Evolutionary conservation across 1,140 invertebrate genomes (phyloP), one percentile per base, ranked within the genome.

Genomic region (Hydropsyche tenuis): DNA sequence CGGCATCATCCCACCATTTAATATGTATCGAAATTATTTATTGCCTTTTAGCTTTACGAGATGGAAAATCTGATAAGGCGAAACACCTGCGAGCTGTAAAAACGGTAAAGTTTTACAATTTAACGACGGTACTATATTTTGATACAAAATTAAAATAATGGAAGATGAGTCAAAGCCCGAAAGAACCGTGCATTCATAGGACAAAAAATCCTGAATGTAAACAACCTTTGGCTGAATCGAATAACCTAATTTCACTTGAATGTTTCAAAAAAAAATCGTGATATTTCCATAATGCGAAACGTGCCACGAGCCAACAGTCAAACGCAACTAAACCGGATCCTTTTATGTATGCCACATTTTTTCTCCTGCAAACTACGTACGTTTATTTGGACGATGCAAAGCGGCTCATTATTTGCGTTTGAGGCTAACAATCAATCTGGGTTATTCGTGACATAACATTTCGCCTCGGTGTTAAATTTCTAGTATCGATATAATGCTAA

Each of bases 371-470:
- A 4, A 48, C 14, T 48, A 6, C 45, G 16, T 48, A n/a, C n/a
- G n/a, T 48, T 48, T 48, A 43, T 12, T 20, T 53, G 1, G 7
- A 20, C 45, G 14, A 60, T 20, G 53, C 60, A 42, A 63, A 42
- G 20, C 60, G 12, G 42, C 6, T 25, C 23, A 43, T 45, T 65
- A 42, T 30, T 30, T 37, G 30, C 30, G 9, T 30, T 43, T 43
- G 56, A 25, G 56, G 23, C 2, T 43, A 65, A 43, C 63, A 43
- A 65, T 65, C 30, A 43, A 65, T 65, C 63, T 65, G 63, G 63
- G 63, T 65, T 65, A 43, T 45, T 65, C 63, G 63, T 65, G 63
- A 65, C 42, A 45, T 65, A 65, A 20, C 30, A 43, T 65, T 65
- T 43, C 27, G 63, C 20, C 43, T 18, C 42, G 63, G 3, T 3